Conservation (phyloP, 1,140 invertebrate genomes). For the Drosophila takahashii region DNA sequence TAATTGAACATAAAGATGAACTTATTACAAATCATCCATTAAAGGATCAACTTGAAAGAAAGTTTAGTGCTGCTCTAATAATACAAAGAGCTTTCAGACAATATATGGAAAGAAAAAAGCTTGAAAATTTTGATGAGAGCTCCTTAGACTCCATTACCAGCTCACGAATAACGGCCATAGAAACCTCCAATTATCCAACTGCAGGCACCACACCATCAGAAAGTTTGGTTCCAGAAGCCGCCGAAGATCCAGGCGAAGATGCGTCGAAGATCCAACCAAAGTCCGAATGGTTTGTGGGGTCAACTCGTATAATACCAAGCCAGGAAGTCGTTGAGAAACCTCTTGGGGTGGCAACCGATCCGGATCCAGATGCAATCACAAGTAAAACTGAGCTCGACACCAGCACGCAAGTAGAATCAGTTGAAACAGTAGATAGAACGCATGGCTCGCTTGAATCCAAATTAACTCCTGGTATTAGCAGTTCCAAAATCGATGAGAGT, state of each 20-base stretch:
- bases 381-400: conserved; percentile 29
- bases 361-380: conserved; percentile 11
- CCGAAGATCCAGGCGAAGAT: neutral
- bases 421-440: conserved; percentile 35
- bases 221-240: conserved; percentile 19
- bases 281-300: conserved; percentile 70
- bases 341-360: conserved; percentile 21
- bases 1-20: neutral
- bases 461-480: conserved; percentile 57
- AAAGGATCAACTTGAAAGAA: neutral
- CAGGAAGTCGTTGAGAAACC: conserved; percentile 16
- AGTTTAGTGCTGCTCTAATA: conserved; percentile 15
- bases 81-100: conserved; percentile 38
- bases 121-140: conserved; percentile 12
- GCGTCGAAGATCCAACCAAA: conserved; percentile 5
- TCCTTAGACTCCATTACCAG: conserved; percentile 40
- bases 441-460: conserved; percentile 58
- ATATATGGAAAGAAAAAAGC: conserved; percentile 37
- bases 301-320: conserved; percentile 55
- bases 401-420: conserved; percentile 39
- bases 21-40: neutral
- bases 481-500: conserved; percentile 37
- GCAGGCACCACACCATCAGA: conserved; percentile 28
- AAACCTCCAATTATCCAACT: conserved; percentile 10
- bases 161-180: conserved; percentile 43